Base-by-base conservation (phyloP, 2,888 invertebrate species). In the Copidosoma aretas region DNA sequence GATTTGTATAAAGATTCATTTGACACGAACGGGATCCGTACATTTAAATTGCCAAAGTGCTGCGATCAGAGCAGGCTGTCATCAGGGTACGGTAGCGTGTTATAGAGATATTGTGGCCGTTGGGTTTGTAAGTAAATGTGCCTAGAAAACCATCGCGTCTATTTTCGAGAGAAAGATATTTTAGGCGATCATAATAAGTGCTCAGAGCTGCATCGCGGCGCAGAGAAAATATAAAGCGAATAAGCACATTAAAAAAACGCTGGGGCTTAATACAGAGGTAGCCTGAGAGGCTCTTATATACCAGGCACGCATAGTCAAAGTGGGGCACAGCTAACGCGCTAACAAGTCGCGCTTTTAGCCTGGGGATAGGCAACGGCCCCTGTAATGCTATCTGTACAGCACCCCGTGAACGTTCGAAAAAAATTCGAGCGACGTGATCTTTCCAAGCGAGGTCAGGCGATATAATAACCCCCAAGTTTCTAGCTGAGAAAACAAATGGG, bases 261-360 rank as follows among this genome's bases (percentile, higher is more conserved):
- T 53, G 10, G 19, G 19, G 5, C 22, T 53, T 53, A 3, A 21
- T 53, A 3, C 3, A 5, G 4, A 53, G 21, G 19, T 53, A 53
- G 1, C 53, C 53, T 4, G 21, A 53, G 4, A 53, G 19, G 5
- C 22, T 21, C 25, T 1, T 25, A 41, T 5, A 60, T 1, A 43
- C 60, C 25, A 60, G 21, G 41, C 60, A 60, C 21, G 60, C 43
- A 24, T 60, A 60, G n/a, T 60, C 60, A 15, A 60, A 60, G 17
- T 60, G 60, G 1, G 60, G 60, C 14, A 41, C 1, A n/a, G 41
- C 43, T 8, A 60, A 43, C 2, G 60, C 49, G 5, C 5, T 58
- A 12, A 25, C 58, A 1, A 58, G 15, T 10, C 15, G 1, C 3
- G 14, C 10, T 19, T 58, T 53, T 8, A 53, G 8, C 22, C 19